phyloP scores from a whole-genome alignment of 53 echinoderm and acorn worm genomes.

The Mesocentrotus franciscanus region DNA sequence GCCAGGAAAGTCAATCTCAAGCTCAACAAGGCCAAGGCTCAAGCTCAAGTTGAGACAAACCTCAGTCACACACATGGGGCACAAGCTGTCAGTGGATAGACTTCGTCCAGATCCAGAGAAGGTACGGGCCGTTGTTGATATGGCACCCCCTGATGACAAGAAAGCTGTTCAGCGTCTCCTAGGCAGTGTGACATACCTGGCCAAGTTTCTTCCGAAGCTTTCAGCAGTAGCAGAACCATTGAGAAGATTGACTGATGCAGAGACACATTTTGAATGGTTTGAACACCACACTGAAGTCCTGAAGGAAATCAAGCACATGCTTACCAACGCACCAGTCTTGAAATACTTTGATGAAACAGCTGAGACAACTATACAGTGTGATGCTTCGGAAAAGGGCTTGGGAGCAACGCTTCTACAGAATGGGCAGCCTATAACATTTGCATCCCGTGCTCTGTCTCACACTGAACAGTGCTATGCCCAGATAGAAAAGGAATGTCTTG shows the following conservation, averaged over 20 bases:
- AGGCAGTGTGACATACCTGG: constrained; percentile 71
- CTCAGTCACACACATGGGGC: constrained; percentile 69
- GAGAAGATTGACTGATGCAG: constrained; percentile 65
- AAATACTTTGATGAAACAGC: constrained; percentile 68
- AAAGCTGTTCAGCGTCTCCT: constrained; percentile 69
- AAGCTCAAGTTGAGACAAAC: constrained; percentile 15
- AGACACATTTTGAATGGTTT: constrained; percentile 70
- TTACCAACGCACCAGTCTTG: constrained; percentile 70
- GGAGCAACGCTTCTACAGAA: constrained; percentile 68
- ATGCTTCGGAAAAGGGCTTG: constrained; percentile 70
- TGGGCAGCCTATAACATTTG: constrained; percentile 60
- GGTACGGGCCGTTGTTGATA: constrained; percentile 64
- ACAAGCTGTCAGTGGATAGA: constrained; percentile 62
- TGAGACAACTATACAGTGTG: constrained; percentile 69
- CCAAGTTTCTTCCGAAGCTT: constrained; percentile 71
- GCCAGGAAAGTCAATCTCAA: constrained; percentile 42
- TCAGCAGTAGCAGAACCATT: constrained; percentile 67
- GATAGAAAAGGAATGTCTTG: constrained; percentile 72
- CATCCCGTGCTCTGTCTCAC: constrained; percentile 33
- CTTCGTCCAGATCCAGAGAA: constrained; percentile 70
- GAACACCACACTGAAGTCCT: constrained; percentile 67
- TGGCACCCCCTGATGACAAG: constrained; percentile 50
- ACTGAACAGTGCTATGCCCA: constrained; percentile 60
- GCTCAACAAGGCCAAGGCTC: constrained; percentile 61
- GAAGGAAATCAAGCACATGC: constrained; percentile 60